Evolutionary conservation across 2,797 vertebrate genomes (phyloP), one percentile per base, ranked within the genome.

Genomic region (Corythornis leucogaster): DNA sequence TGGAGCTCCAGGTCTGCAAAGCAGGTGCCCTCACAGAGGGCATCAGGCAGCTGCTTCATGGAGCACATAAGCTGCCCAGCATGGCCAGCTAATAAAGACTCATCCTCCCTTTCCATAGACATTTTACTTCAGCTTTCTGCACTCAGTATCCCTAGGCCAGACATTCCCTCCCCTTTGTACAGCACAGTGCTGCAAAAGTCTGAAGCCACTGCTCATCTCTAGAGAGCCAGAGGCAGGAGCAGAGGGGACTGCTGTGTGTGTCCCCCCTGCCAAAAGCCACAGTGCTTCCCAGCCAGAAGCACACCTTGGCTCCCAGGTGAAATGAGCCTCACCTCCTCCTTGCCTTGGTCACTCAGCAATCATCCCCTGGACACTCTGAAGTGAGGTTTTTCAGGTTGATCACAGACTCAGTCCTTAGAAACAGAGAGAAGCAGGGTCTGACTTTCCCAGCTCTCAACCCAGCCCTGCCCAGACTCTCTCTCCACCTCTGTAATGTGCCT

Each of bases 231-330:
- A 8, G 19, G n/a, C 89, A 82, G 46, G 15, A 85, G 13, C 40
- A 57, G 45, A 84, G 28, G 9, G 48, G 38, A 61, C 22, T 21
- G 43, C 28, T 0, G 0, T 7, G 0, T 7, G 21, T 9, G 11
- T 25, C 53, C 53, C 63, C 40, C 35, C 9, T 3, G 21, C 28
- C 59, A 84, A 85, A 82, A 61, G 46, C 12, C 59, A 38, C 8
- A 30, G 30, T 3, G 19, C 50, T 84, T 74, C 53, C 68, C 68
- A 82, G 22, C 0, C 5, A 53, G 40, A 51, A 50, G 7, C 22
- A 71, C 17, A 84, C 15, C 21, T 25, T 46, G 13, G 8, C 38
- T 71, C 13, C 6, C 21, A 19, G 1, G 11, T n/a, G 69, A 86
- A 84, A 38, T 7, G 5, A 77, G 57, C n/a, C 21, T 61, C 7